A percentile compares a stretch with the other conserved stretches of the same genome.
phyloP scores from a whole-genome alignment of 2,113 vertebrate genomes.

The Nannobrachium achirus region DNA sequence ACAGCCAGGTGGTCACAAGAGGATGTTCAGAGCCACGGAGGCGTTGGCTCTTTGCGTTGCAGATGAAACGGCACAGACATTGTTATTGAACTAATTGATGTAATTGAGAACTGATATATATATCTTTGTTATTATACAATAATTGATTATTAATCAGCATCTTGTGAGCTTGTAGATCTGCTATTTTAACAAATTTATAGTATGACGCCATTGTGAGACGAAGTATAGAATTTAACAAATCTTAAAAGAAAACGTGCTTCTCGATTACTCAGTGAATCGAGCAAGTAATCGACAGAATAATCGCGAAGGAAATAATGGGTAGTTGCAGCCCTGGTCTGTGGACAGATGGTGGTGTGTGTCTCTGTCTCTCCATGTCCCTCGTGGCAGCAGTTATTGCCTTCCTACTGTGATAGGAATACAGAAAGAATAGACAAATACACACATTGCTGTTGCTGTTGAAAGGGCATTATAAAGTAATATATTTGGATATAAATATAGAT shows the following conservation, averaged over 20 bases:
- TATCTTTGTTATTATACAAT: too few relatives aligned
- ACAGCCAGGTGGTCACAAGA: slow-evolving; percentile 67
- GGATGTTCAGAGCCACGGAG: slow-evolving; percentile 37
- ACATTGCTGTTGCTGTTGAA: slow-evolving; percentile 61
- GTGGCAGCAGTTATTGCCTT: slow-evolving; percentile 63
- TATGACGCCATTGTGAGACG: too few relatives aligned
- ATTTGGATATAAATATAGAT: neutral
- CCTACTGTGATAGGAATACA: slow-evolving; percentile 57
- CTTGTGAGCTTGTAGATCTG: too few relatives aligned
- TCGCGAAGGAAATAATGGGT: too few relatives aligned
- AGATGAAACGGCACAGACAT: slow-evolving; percentile 49
- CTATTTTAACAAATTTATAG: too few relatives aligned
- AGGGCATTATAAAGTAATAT: slow-evolving; percentile 42
- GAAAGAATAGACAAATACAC: slow-evolving; percentile 53
- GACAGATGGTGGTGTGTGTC: slow-evolving; percentile 56
- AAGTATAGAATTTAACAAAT: too few relatives aligned
- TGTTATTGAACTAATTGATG: too few relatives aligned
- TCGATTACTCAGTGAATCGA: too few relatives aligned
- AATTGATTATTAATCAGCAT: too few relatives aligned
- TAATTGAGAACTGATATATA: too few relatives aligned
- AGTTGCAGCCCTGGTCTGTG: slow-evolving; percentile 31
- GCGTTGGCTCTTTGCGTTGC: slow-evolving; percentile 54
- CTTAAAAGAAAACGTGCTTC: too few relatives aligned
- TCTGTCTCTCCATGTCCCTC: slow-evolving; percentile 47
- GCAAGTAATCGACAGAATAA: too few relatives aligned